Evolutionary conservation across 2,113 vertebrate genomes (phyloP).

Genomic region (Corvus moneduloides): DNA sequence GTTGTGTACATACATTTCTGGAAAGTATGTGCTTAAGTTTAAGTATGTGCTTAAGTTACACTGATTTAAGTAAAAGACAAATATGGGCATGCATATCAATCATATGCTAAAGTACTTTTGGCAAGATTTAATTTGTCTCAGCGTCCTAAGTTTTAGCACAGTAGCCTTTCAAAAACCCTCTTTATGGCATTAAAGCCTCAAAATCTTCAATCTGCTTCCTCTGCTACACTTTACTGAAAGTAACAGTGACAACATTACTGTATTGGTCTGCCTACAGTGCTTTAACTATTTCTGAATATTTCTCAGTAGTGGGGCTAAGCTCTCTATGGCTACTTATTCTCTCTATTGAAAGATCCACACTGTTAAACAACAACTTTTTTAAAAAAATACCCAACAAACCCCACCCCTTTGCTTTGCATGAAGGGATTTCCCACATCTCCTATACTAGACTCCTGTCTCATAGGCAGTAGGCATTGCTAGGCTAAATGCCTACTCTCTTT

Average conservation of each 20-base stretch:
- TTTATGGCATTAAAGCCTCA: background rate
- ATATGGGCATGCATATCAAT: background rate
- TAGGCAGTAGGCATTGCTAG: background rate
- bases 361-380: background rate
- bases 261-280: background rate
- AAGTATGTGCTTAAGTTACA: background rate
- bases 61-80: background rate
- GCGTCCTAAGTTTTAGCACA: background rate
- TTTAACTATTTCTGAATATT: background rate
- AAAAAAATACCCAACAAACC: background rate
- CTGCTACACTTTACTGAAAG: background rate
- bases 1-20: background rate
- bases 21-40: background rate
- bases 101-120: background rate
- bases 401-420: background rate
- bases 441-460: background rate
- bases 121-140: background rate
- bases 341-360: background rate
- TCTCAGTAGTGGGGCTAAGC: background rate
- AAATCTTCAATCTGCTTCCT: background rate
- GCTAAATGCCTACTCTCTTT: constrained; percentile 2
- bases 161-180: background rate
- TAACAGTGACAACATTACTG: background rate
- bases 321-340: background rate
- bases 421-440: background rate